Conservation (phyloP, 35 echinoderm and acorn worm species). For the Holothuria glaberrima region DNA sequence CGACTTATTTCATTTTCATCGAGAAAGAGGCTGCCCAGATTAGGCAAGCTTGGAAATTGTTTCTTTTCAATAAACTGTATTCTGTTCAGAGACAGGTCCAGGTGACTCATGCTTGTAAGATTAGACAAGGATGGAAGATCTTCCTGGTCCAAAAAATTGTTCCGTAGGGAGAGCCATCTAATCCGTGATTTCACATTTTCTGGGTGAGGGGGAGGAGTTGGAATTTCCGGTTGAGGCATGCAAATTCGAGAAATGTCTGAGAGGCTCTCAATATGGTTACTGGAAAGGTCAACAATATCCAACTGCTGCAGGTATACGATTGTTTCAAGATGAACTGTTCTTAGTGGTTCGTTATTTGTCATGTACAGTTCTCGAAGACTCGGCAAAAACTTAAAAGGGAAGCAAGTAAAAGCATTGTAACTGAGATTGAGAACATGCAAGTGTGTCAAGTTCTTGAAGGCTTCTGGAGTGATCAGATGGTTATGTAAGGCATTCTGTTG, state of each 20-base stretch:
- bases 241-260: not conserved
- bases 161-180: not conserved
- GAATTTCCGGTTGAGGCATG: too few species aligned
- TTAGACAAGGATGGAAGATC: not conserved
- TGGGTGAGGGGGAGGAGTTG: too few species aligned
- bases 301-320: too few species aligned
- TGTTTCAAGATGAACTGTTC: too few species aligned
- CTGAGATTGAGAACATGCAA: constrained; percentile 7
- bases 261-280: not conserved
- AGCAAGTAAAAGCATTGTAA: not conserved
- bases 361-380: not conserved
- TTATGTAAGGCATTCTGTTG: not conserved
- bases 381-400: not conserved
- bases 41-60: constrained; percentile 36
- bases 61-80: constrained; percentile 25
- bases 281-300: too few species aligned
- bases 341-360: not conserved
- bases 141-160: not conserved
- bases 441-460: not conserved
- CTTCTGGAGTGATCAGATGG: not conserved
- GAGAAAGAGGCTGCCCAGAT: constrained; percentile 54
- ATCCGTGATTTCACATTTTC: not conserved
- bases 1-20: constrained; percentile 61
- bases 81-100: constrained; percentile 57
- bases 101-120: constrained; percentile 11